These are phyloP conservation scores for Piprites chloris DNA, from an alignment of 2,113 vertebrate genomes.

Conservation along the genomic window DNA sequence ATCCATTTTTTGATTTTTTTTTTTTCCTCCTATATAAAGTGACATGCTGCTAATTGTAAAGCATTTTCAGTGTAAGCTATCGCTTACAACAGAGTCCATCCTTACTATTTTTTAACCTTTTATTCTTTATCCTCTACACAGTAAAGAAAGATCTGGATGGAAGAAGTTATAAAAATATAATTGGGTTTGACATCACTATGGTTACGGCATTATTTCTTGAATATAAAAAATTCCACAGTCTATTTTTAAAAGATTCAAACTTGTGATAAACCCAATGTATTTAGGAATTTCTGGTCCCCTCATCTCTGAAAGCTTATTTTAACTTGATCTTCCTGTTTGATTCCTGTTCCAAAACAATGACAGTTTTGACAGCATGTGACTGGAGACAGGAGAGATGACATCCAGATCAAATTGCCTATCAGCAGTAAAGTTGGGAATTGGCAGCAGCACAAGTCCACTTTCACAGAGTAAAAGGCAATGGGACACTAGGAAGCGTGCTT, in stretches of 20 bases:
- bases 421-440: background rate
- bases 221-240: background rate
- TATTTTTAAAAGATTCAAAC: background rate
- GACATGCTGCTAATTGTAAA: background rate
- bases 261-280: background rate
- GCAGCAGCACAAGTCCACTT: background rate
- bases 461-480: background rate
- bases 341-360: background rate
- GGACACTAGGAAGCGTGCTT: background rate
- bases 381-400: fast-evolving
- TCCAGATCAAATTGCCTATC: background rate
- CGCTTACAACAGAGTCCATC: background rate
- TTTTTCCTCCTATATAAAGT: background rate
- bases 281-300: background rate
- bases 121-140: background rate
- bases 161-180: background rate
- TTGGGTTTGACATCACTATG: background rate
- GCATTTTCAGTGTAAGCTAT: background rate
- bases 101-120: background rate
- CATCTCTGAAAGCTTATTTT: background rate
- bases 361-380: background rate
- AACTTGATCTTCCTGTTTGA: background rate
- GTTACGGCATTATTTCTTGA: background rate
- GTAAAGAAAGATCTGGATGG: background rate
- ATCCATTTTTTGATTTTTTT: background rate